Evolutionary conservation across 2,113 vertebrate species (phyloP).

Genomic region (Capra hircus): DNA sequence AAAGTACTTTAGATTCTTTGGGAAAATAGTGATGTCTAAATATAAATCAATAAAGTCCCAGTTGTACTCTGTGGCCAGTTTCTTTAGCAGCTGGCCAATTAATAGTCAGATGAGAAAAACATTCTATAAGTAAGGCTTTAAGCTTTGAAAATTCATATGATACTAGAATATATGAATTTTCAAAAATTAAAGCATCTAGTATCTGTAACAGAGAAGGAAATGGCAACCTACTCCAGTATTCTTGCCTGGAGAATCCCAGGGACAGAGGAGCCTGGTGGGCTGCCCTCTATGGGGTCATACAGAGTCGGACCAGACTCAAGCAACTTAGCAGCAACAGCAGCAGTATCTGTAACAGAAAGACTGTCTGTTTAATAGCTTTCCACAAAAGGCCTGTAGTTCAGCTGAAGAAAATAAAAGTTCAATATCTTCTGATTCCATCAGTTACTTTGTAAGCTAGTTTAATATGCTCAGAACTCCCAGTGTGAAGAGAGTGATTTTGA

Average conservation of each 20-base stretch:
- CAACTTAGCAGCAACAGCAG: not conserved
- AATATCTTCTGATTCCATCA: not conserved
- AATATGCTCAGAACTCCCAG: not conserved
- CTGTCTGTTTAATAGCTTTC: not conserved
- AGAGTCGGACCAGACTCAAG: not conserved
- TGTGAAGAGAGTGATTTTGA: not conserved
- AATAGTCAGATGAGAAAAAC: constrained; percentile 34
- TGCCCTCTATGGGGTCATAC: not conserved
- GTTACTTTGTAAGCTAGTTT: not conserved
- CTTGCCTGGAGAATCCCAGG: not conserved
- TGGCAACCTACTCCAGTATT: not conserved
- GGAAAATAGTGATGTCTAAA: constrained; percentile 8
- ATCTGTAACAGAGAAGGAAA: not conserved
- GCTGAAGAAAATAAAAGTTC: constrained; percentile 23
- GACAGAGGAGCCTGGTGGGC: not conserved
- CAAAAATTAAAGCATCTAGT: not conserved
- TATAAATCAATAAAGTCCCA: constrained; percentile 47
- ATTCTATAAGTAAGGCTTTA: constrained; percentile 21
- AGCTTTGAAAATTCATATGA: not conserved
- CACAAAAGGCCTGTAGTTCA: not conserved
- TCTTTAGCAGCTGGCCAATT: constrained; percentile 33
- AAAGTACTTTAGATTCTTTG: constrained; percentile 5
- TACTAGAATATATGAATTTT: not conserved
- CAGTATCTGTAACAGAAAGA: not conserved
- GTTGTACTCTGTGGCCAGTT: not conserved